These are phyloP conservation scores for Halcyon smyrnensis DNA, from an alignment of 2,797 vertebrate species.

Conservation along the genomic window DNA sequence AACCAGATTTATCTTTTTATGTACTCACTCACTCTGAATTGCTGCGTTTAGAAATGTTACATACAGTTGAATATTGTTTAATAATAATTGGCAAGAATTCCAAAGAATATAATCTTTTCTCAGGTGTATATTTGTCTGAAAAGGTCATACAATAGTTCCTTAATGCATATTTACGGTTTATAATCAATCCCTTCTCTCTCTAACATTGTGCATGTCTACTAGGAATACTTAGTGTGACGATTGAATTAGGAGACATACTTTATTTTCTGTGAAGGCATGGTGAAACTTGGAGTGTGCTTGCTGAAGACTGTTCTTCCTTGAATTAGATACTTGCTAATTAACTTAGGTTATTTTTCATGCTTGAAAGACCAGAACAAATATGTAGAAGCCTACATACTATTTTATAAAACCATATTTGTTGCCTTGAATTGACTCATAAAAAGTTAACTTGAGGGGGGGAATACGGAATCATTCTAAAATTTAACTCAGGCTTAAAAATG, in stretches of 20 bases:
- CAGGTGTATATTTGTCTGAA: neutral
- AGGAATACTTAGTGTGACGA: neutral
- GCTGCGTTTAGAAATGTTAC: constrained; percentile 36
- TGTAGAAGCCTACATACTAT: neutral
- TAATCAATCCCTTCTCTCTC: neutral
- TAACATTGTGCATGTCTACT: neutral
- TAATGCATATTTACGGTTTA: constrained; percentile 36
- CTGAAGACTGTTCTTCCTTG: neutral
- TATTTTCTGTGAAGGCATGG: constrained; percentile 9
- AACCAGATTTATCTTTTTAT: constrained; percentile 54
- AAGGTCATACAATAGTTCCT: neutral
- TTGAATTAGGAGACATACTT: constrained; percentile 11
- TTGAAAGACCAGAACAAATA: constrained; percentile 28
- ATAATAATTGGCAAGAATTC: constrained; percentile 21
- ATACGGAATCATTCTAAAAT: neutral
- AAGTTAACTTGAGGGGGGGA: neutral
- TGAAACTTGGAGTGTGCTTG: neutral
- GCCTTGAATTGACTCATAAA: neutral
- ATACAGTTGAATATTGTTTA: constrained; percentile 22
- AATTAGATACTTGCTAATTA: constrained; percentile 35
- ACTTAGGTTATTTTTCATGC: constrained; percentile 8
- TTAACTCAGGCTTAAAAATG: neutral
- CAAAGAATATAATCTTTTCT: constrained; percentile 6
- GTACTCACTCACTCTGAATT: constrained; percentile 14
- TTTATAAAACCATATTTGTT: neutral